Percentiles rank a stretch among this genome's conserved stretches.
These are phyloP conservation scores for Phrynosoma blainvillii DNA, from an alignment of 2,113 vertebrate genomes.

Conservation along the genomic window DNA sequence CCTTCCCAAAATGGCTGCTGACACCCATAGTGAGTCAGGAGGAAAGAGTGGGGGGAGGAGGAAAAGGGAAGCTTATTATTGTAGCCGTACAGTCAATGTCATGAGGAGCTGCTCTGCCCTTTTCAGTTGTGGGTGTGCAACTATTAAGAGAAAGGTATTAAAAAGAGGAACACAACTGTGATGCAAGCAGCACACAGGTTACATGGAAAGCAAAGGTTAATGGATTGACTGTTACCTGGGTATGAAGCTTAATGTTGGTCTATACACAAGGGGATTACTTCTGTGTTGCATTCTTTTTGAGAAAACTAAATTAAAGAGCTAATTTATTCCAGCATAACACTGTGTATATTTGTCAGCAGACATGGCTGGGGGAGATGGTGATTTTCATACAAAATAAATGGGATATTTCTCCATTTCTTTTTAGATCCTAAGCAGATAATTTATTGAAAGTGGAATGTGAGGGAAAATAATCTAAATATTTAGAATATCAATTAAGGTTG, in stretches of 20 bases:
- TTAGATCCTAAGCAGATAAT: neutral
- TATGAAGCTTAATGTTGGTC: slow-evolving; percentile 82
- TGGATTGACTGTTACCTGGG: slow-evolving; percentile 98
- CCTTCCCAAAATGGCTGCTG: slow-evolving; percentile 86
- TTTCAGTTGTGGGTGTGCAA: slow-evolving; percentile 86
- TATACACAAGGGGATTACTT: slow-evolving; percentile 82
- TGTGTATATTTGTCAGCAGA: neutral
- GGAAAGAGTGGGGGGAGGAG: slow-evolving; percentile 39
- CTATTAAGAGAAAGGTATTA: slow-evolving; percentile 91
- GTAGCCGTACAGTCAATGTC: slow-evolving; percentile 87
- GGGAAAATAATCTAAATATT: neutral
- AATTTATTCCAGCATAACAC: slow-evolving; percentile 70
- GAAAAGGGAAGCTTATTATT: slow-evolving; percentile 87
- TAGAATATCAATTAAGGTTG: neutral
- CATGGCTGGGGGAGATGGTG: neutral
- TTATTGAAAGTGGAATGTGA: neutral
- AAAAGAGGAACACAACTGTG: slow-evolving; percentile 77
- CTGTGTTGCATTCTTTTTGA: slow-evolving; percentile 65
- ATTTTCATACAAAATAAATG: slow-evolving; percentile 11
- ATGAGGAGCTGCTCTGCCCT: slow-evolving; percentile 87
- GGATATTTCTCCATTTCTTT: neutral
- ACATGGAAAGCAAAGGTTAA: slow-evolving; percentile 95
- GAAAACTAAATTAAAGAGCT: slow-evolving; percentile 82
- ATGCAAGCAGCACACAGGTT: slow-evolving; percentile 82
- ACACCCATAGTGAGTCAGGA: slow-evolving; percentile 78